Evolutionary conservation across 2,888 invertebrate species (phyloP), one percentile per base, ranked within the genome.

Genomic region (Cyrtodaria siliqua): DNA sequence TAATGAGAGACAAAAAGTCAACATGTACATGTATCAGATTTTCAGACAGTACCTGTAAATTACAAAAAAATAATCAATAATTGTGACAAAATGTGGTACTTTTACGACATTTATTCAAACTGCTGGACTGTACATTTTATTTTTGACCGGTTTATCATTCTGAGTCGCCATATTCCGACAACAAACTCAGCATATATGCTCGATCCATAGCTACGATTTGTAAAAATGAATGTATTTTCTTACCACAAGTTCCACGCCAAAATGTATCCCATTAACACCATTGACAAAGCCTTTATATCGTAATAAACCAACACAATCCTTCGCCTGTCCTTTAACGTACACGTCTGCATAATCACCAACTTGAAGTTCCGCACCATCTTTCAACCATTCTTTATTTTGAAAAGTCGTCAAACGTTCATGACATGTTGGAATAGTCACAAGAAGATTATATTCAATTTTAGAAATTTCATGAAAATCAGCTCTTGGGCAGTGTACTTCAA

Each of bases 221-320:
- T n/a, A n/a, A n/a, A n/a, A n/a, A n/a, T n/a, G n/a, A n/a, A n/a
- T n/a, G n/a, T n/a, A n/a, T n/a, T n/a, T 47, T 18, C 73, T 83
- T 86, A 86, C 88, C 86, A 79, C 78, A 49, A 89, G 82, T 81
- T 87, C 90, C 9, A 91, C 83, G 27, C 91, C 91, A 84, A 91
- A 90, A 73, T 85, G 83, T 33, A 84, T 85, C 52, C 91, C 91
- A 55, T 81, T 83, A 12, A 80, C 53, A 16, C 85, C 87, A 29
- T 83, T 79, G 2, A 91, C 57, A 26, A 67, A 60, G 16, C 89
- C 90, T 76, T 84, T 87, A 74, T 83, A 91, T 60, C 84, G 60
- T 26, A 91, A 55, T 16, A 84, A 63, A 24, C 89, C 91, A 18
- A 78, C 62, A 29, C 87, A 60, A 42, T 87, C 86, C 38, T 73